Percentiles rank a stretch among this genome's conserved stretches.
These are phyloP conservation scores for Metaphire vulgaris DNA, from an alignment of 1,140 invertebrate species.

Conservation along the genomic window DNA sequence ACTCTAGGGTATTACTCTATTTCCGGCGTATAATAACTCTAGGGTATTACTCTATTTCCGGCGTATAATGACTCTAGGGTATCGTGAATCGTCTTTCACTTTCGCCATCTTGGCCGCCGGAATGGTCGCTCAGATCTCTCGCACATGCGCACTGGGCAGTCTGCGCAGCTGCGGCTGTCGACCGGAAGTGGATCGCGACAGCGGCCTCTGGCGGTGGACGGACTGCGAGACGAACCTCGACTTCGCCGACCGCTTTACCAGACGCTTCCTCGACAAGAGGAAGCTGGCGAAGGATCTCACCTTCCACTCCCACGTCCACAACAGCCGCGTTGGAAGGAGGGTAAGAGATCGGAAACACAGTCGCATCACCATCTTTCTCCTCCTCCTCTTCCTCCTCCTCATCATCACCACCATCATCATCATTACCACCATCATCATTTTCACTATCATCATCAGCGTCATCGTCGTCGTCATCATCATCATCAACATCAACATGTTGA, in stretches of 20 bases:
- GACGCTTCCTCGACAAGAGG: slow-evolving; percentile 79
- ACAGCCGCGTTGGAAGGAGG: slow-evolving; percentile 60
- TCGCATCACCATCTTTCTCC: neutral
- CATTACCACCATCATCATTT: neutral
- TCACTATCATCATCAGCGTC: neutral
- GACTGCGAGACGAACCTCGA: slow-evolving; percentile 93
- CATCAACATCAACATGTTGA: neutral
- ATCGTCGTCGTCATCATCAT: neutral
- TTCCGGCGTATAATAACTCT: too few relatives aligned
- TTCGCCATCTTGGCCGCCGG: slow-evolving; percentile 69
- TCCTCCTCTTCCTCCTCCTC: neutral
- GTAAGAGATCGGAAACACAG: slow-evolving; percentile 42
- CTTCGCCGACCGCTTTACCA: slow-evolving; percentile 88
- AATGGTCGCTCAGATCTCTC: slow-evolving; percentile 72
- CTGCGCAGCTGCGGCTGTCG: slow-evolving; percentile 75
- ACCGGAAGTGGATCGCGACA: slow-evolving; percentile 58
- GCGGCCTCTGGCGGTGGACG: slow-evolving; percentile 84
- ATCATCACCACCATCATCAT: neutral
- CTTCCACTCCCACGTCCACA: slow-evolving; percentile 65
- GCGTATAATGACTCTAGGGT: too few relatives aligned
- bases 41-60: too few relatives aligned
- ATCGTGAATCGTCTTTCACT: slow-evolving; percentile 56
- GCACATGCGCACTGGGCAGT: slow-evolving; percentile 76
- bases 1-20: too few relatives aligned
- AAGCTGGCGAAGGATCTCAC: slow-evolving; percentile 63